These are phyloP conservation scores for Tetragonula clypearis DNA, from an alignment of 1,140 invertebrate species.

Conservation along the genomic window DNA sequence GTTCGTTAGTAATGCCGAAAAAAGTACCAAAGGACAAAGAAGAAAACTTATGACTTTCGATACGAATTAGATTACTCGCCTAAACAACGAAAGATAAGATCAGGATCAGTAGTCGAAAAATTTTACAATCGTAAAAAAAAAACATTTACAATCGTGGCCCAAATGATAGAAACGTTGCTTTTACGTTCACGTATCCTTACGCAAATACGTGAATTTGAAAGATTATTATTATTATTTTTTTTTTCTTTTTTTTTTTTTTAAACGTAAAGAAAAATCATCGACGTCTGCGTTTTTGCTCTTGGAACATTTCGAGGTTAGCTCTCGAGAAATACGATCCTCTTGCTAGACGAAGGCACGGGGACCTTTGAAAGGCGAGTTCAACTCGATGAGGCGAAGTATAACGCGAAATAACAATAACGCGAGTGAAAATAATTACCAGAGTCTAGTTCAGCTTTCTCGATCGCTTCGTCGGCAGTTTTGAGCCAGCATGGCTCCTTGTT, in stretches of 20 bases:
- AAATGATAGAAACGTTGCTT: not conserved
- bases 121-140: too few species aligned
- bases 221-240: too few species aligned
- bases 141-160: too few species aligned
- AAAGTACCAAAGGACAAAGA: not conserved
- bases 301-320: slow-evolving; percentile 28
- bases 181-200: not conserved
- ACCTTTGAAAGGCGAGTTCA: too few species aligned
- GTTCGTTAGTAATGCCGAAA: not conserved
- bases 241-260: too few species aligned
- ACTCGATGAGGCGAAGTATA: too few species aligned
- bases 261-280: not conserved
- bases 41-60: not conserved
- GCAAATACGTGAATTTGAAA: not conserved
- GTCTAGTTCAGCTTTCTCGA: slow-evolving; percentile 75
- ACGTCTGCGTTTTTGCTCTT: not conserved
- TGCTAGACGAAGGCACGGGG: too few species aligned
- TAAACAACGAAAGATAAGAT: not conserved
- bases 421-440: slow-evolving; percentile 65
- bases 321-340: not conserved
- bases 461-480: slow-evolving; percentile 77
- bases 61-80: not conserved
- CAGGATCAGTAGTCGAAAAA: not conserved
- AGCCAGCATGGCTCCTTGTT: slow-evolving; percentile 76
- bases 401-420: not conserved